phyloP scores from a whole-genome alignment of 1,140 invertebrate species.

The Brachionus asplanchnoidis region DNA sequence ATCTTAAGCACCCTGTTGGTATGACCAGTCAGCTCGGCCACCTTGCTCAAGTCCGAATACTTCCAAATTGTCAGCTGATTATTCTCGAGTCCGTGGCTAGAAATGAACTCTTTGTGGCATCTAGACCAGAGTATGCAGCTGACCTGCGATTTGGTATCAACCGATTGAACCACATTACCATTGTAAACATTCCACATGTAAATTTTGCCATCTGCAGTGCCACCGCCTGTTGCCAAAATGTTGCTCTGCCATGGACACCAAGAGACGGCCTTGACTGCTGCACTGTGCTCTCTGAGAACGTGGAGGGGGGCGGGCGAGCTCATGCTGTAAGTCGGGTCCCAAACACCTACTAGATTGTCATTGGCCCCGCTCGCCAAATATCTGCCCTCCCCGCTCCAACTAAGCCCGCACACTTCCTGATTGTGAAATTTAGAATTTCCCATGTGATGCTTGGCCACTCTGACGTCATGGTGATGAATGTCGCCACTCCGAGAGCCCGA shows the following conservation, averaged over 20 bases:
- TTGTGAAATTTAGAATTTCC: slow-evolving; percentile 70
- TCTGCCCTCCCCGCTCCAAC: slow-evolving; percentile 89
- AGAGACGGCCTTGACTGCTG: slow-evolving; percentile 71
- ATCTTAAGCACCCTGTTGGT: slow-evolving; percentile 81
- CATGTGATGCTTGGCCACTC: slow-evolving; percentile 76
- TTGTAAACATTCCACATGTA: slow-evolving; percentile 82
- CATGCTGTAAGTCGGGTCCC: slow-evolving; percentile 59
- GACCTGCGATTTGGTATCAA: slow-evolving; percentile 62
- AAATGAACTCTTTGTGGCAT: slow-evolving; percentile 86
- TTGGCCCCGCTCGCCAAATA: slow-evolving; percentile 90
- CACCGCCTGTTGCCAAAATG: slow-evolving; percentile 88
- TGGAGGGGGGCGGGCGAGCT: slow-evolving; percentile 46
- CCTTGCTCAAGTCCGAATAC: slow-evolving; percentile 79
- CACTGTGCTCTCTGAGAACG: slow-evolving; percentile 59
- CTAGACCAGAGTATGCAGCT: slow-evolving; percentile 85
- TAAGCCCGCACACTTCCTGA: slow-evolving; percentile 83
- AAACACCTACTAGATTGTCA: slow-evolving; percentile 87
- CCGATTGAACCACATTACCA: slow-evolving; percentile 57
- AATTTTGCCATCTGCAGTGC: slow-evolving; percentile 78
- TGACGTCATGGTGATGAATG: slow-evolving; percentile 90
- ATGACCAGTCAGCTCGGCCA: slow-evolving; percentile 66
- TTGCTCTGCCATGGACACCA: slow-evolving; percentile 93
- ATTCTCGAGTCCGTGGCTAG: slow-evolving; percentile 88
- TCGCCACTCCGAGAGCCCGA: slow-evolving; percentile 73
- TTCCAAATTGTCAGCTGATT: slow-evolving; percentile 95